Evolutionary conservation across 2,113 vertebrate genomes (phyloP), one percentile per base, ranked within the genome.

Genomic region (Mormyrus lacerda): DNA sequence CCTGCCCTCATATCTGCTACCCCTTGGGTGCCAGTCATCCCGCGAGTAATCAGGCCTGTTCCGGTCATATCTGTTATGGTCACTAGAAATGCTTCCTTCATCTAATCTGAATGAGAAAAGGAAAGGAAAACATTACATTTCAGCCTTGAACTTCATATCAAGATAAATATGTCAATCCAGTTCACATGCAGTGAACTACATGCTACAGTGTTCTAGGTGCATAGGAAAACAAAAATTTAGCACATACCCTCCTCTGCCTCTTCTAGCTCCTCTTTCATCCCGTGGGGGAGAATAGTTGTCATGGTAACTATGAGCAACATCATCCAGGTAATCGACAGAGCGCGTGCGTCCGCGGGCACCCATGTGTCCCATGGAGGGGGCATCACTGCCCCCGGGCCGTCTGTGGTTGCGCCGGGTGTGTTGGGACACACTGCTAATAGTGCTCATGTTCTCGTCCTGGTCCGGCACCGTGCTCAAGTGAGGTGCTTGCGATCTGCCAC

Each of bases 281-380:
- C 85, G 87, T 8, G 65, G 8, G 2, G 83, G 90, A 3, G 92
- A 90, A 0, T 94, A 93, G 13, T 95, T 93, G 0, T 94, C 90
- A 27, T 91, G 92, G 0, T 95, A 90, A 48, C 92, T 90, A 0
- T 93, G 92, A 2, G 93, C 93, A 1, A 96, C 92, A 89, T 97
- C 96, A 1, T 98, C 97, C 1, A 98, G 94, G 90, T 97, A 95
- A 48, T 98, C 97, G 95, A 98, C 94, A 7, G 97, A 98, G 4
- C 91, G 97, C 0, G 97, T 95, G 0, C 96, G 96, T 0, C 48
- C 92, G 0, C 91, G 94, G 44, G 89, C 55, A 0, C 83, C 92
- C 90, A 89, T 89, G 90, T 92, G 88, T 4, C 91, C 93, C 1
- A 89, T 89, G 0, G 88, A 90, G 0, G 91, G 3, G 9, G 19